Evolutionary conservation across 2,113 vertebrate species (phyloP).

Genomic region (Salvelinus alpinus): DNA sequence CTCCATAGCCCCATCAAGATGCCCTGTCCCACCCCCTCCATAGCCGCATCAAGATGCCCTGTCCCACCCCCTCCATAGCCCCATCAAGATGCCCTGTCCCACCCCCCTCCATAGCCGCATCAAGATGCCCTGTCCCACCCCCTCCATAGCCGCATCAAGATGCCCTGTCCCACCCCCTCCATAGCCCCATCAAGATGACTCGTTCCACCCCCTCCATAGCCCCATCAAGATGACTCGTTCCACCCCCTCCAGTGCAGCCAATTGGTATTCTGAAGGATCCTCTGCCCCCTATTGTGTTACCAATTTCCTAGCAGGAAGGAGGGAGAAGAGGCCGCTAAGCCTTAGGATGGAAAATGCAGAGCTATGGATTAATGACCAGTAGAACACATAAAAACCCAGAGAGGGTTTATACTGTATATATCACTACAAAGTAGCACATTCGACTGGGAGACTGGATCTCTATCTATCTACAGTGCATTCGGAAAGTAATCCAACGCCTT

Average conservation of each 20-base stretch:
- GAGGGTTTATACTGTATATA: slow-evolving; percentile 68
- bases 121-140: no score
- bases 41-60: no score
- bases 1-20: no score
- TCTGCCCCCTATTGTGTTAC: slow-evolving; percentile 73
- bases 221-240: slow-evolving; percentile 49
- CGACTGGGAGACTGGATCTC: slow-evolving; percentile 48
- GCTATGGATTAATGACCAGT: slow-evolving; percentile 75
- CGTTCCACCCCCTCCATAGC: no score
- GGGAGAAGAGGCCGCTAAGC: slow-evolving; percentile 75
- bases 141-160: no score
- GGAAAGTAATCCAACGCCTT: no score
- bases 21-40: no score
- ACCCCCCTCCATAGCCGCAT: no score
- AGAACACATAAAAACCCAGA: slow-evolving; percentile 78
- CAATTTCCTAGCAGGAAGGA: slow-evolving; percentile 76
- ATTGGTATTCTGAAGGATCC: slow-evolving; percentile 79
- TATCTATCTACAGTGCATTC: slow-evolving; percentile 48
- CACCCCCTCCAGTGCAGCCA: slow-evolving; percentile 72
- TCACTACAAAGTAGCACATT: slow-evolving; percentile 74
- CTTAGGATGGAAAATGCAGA: slow-evolving; percentile 70
- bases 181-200: slow-evolving; percentile 45
- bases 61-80: no score
- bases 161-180: slow-evolving; percentile 18
- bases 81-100: no score